phyloP scores from a whole-genome alignment of 2,113 vertebrate genomes.

The Sakesphorus luctuosus region DNA sequence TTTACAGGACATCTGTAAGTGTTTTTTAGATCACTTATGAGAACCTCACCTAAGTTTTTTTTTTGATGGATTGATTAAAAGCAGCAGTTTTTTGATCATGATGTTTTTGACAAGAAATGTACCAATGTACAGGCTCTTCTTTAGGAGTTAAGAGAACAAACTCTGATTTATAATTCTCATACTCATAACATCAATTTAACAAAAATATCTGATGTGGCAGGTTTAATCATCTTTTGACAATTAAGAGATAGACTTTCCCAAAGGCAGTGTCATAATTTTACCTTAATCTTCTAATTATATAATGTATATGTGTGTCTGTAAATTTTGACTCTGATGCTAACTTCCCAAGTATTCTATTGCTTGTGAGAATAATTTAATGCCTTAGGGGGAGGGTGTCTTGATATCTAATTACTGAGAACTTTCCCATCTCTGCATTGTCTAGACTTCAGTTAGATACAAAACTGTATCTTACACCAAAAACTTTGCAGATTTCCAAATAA shows the following conservation, averaged over 20 bases:
- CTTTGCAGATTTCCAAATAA: neutral
- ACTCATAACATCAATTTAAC: neutral
- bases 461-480: neutral
- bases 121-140: neutral
- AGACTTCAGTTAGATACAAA: neutral
- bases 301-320: neutral
- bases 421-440: conserved; percentile 28
- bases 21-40: neutral
- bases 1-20: neutral
- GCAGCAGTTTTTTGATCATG: neutral
- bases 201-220: neutral
- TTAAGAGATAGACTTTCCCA: conserved; percentile 45
- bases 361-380: conserved; percentile 36
- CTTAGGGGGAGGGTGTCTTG: neutral
- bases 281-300: conserved; percentile 59
- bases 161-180: conserved; percentile 3
- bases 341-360: conserved; percentile 17
- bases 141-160: neutral
- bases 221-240: conserved; percentile 26
- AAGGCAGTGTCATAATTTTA: conserved; percentile 56
- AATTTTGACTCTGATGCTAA: conserved; percentile 32
- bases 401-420: conserved; percentile 45
- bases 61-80: neutral
- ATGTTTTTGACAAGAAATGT: neutral
- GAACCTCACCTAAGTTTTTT: neutral